These are phyloP conservation scores for Hystrix brachyura DNA, from an alignment of 2,113 vertebrate genomes.

Conservation along the genomic window DNA sequence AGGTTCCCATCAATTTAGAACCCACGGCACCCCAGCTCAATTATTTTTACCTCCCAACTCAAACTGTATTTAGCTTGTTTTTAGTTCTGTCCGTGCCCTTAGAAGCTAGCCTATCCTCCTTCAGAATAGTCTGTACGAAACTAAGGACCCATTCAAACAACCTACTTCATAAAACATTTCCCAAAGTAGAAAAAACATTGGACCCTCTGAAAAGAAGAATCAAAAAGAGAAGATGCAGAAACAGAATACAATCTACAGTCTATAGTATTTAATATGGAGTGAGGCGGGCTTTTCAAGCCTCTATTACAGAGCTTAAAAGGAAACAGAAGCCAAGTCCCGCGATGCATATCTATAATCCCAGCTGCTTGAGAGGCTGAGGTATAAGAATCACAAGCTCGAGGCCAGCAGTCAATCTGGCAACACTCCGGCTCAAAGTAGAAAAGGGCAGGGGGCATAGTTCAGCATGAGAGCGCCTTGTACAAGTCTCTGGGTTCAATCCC, in stretches of 20 bases:
- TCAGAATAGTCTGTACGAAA: not conserved
- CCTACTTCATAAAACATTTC: not conserved
- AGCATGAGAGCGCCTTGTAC: not conserved
- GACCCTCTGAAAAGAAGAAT: not conserved
- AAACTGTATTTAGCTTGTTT: not conserved
- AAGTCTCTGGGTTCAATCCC: not conserved
- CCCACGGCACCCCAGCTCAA: not conserved
- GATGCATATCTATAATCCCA: too few species aligned
- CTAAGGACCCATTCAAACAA: slow-evolving; percentile 3
- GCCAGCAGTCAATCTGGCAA: too few species aligned
- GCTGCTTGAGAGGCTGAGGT: too few species aligned
- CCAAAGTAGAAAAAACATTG: not conserved
- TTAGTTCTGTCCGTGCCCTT: not conserved
- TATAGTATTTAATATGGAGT: not conserved
- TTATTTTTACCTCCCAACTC: slow-evolving; percentile 4
- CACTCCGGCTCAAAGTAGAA: too few species aligned
- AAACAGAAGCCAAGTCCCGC: not conserved
- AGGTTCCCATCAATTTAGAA: slow-evolving; percentile 23
- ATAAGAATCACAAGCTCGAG: too few species aligned
- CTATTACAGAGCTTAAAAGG: not conserved
- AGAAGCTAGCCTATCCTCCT: not conserved
- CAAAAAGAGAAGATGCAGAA: not conserved
- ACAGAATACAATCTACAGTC: not conserved
- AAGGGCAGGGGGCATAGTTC: not conserved
- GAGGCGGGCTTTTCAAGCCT: not conserved